Evolutionary conservation across 1,140 invertebrate genomes (phyloP).

Genomic region (Drosophila yakuba): DNA sequence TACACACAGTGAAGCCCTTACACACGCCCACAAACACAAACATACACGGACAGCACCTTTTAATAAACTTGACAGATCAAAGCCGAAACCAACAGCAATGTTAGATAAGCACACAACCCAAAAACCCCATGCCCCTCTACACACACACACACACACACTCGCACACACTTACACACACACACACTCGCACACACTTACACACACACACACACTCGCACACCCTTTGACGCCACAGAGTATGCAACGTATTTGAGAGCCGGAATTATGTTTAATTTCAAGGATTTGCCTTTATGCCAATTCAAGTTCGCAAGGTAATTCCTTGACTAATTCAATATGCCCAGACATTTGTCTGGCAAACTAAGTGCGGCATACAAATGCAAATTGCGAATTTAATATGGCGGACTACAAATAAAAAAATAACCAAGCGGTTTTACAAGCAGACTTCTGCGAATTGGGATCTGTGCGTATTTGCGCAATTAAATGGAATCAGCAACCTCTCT

Average conservation of each 20-base stretch:
- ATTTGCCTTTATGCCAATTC: slow-evolving; percentile 14
- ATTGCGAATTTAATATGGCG: slow-evolving; percentile 37
- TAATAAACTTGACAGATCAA: slow-evolving; percentile 65
- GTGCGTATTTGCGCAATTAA: slow-evolving; percentile 66
- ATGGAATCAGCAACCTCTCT: slow-evolving; percentile 35
- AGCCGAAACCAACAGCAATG: slow-evolving; percentile 45
- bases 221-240: not conserved
- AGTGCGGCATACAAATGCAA: slow-evolving; percentile 15
- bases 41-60: slow-evolving; percentile 30
- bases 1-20: slow-evolving; percentile 8
- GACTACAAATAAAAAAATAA: slow-evolving; percentile 56
- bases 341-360: slow-evolving; percentile 37
- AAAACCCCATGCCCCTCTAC: slow-evolving; percentile 4
- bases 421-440: slow-evolving; percentile 45
- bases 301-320: slow-evolving; percentile 1
- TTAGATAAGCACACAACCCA: slow-evolving; percentile 35
- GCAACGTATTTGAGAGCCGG: slow-evolving; percentile 12
- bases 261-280: slow-evolving; percentile 45
- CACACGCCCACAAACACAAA: not conserved
- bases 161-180: not conserved
- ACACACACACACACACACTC: not conserved
- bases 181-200: not conserved
- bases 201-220: not conserved
- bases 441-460: slow-evolving; percentile 8
- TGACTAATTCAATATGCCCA: slow-evolving; percentile 29